Conservation (phyloP, 1,140 invertebrate genomes). For the Onthophagus taurus region DNA sequence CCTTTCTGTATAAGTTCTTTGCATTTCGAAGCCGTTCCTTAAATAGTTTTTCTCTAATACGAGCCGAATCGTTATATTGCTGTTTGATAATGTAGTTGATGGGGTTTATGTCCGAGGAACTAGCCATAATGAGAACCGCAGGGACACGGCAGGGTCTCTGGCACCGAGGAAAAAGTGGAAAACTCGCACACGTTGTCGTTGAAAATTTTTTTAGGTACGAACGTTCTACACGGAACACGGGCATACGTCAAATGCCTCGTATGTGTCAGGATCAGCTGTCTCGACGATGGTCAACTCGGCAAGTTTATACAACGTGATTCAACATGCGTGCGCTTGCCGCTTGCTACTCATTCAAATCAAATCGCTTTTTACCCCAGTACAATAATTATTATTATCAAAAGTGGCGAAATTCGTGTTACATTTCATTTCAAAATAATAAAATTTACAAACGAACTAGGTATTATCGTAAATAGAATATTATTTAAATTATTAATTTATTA, state of each 20-base stretch:
- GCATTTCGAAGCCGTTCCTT: conserved; percentile 52
- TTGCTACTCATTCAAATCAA: too few species aligned
- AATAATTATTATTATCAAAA: too few species aligned
- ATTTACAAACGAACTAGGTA: too few species aligned
- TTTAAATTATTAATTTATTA: too few species aligned
- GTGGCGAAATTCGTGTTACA: too few species aligned
- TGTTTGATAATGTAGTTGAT: conserved; percentile 41
- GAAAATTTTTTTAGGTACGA: conserved; percentile 10
- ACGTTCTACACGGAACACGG: too few species aligned
- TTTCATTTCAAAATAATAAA: too few species aligned
- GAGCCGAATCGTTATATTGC: conserved; percentile 40
- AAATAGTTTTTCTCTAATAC: conserved; percentile 48
- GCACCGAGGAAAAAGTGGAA: conserved; percentile 4
- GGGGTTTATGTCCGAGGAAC: conserved; percentile 40
- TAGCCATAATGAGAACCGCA: conserved; percentile 33
- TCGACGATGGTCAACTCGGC: conserved; percentile 3
- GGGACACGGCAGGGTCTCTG: neutral
- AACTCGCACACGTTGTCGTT: conserved; percentile 12
- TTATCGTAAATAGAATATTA: too few species aligned
- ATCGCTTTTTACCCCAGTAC: too few species aligned
- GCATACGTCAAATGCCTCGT: conserved; percentile 14
- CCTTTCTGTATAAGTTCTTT: conserved; percentile 70
- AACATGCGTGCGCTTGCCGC: too few species aligned
- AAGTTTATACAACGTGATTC: neutral
- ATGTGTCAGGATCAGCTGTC: conserved; percentile 24